These are phyloP conservation scores for Anthoscopus minutus DNA, from an alignment of 2,113 vertebrate species.

Conservation along the genomic window DNA sequence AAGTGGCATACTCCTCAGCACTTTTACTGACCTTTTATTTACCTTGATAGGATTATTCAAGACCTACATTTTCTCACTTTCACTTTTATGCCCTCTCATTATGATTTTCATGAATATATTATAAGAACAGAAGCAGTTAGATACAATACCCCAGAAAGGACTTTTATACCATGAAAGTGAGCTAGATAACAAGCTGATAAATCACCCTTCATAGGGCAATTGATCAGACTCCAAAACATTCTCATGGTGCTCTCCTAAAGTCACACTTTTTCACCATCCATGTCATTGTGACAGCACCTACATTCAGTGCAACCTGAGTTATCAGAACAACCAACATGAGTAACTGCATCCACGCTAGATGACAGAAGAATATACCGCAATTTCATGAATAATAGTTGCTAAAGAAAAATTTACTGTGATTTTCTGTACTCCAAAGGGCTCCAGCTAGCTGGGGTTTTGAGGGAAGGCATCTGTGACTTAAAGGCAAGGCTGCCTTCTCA, in stretches of 20 bases:
- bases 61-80: neutral
- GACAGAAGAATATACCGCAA: neutral
- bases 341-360: neutral
- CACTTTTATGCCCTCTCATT: neutral
- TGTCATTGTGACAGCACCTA: neutral
- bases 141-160: neutral
- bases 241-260: neutral
- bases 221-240: neutral
- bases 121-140: neutral
- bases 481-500: neutral
- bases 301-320: neutral
- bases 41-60: neutral
- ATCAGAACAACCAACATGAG: neutral
- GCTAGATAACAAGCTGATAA: neutral
- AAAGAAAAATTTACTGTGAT: neutral
- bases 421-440: neutral
- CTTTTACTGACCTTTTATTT: neutral
- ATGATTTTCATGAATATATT: neutral
- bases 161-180: neutral
- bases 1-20: neutral
- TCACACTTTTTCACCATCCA: neutral
- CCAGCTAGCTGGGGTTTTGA: neutral
- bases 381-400: neutral
- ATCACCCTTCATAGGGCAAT: neutral
- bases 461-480: neutral